phyloP scores from a whole-genome alignment of 1,140 invertebrate species.

The Trigoniulus corallinus region DNA sequence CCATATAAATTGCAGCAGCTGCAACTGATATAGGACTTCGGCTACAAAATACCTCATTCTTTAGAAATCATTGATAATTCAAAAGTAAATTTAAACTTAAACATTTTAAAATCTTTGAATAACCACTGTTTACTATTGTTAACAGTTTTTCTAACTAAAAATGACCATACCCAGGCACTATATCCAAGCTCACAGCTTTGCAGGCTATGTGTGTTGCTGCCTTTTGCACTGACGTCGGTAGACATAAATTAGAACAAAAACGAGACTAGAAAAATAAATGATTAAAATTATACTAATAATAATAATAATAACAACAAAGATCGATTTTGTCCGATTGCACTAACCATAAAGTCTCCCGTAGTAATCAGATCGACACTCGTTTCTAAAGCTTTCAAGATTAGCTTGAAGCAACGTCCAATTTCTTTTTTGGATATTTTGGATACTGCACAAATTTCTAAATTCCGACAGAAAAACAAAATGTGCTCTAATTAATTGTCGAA shows the following conservation, averaged over 20 bases:
- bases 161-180: conserved; percentile 63
- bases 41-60: conserved; percentile 23
- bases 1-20: conserved; percentile 99
- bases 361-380: conserved; percentile 96
- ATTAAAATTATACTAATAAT: background rate
- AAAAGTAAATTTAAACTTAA: background rate
- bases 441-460: conserved; percentile 79
- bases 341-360: conserved; percentile 95
- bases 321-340: no score
- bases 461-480: background rate
- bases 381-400: conserved; percentile 74
- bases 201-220: conserved; percentile 92
- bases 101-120: background rate
- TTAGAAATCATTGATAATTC: background rate
- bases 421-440: conserved; percentile 99
- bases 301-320: background rate
- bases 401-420: conserved; percentile 91
- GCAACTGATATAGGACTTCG: conserved; percentile 97
- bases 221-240: conserved; percentile 82
- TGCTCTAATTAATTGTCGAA: background rate
- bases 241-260: conserved; percentile 41
- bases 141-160: background rate
- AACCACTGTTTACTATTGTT: no score
- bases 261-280: conserved; percentile 27
- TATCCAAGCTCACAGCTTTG: conserved; percentile 90